These are phyloP conservation scores for Globia sparganii DNA, from an alignment of 2,888 invertebrate species.

Conservation along the genomic window DNA sequence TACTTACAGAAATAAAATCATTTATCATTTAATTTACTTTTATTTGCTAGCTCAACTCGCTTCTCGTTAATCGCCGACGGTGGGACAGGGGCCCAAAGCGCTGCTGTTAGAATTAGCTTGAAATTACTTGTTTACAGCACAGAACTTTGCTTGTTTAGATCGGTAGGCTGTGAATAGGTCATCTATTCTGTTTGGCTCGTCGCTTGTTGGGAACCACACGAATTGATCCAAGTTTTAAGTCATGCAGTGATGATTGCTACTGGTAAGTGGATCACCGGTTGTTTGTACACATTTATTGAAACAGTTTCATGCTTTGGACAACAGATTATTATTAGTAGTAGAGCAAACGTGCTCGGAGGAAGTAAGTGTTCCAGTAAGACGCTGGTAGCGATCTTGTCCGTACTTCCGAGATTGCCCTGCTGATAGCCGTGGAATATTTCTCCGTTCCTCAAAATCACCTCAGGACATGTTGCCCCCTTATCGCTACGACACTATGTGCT, in stretches of 20 bases:
- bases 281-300: not conserved
- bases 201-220: not conserved
- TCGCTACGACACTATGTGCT: not conserved
- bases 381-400: not conserved
- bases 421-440: not conserved
- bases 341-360: not conserved
- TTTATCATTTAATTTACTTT: no score
- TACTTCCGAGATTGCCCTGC: not conserved
- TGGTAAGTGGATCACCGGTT: not conserved
- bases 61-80: not conserved
- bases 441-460: not conserved
- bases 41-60: not conserved
- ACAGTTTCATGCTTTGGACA: not conserved
- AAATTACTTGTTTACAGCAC: slow-evolving; percentile 23
- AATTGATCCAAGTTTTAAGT: not conserved
- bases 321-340: not conserved
- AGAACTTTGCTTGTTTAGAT: not conserved
- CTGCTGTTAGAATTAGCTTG: slow-evolving; percentile 18
- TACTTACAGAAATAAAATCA: no score
- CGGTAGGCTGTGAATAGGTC: not conserved
- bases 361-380: not conserved
- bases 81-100: not conserved
- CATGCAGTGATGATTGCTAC: not conserved
- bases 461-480: not conserved
- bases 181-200: not conserved